These are phyloP conservation scores for Spisula solida DNA, from an alignment of 2,888 invertebrate genomes.

Conservation along the genomic window DNA sequence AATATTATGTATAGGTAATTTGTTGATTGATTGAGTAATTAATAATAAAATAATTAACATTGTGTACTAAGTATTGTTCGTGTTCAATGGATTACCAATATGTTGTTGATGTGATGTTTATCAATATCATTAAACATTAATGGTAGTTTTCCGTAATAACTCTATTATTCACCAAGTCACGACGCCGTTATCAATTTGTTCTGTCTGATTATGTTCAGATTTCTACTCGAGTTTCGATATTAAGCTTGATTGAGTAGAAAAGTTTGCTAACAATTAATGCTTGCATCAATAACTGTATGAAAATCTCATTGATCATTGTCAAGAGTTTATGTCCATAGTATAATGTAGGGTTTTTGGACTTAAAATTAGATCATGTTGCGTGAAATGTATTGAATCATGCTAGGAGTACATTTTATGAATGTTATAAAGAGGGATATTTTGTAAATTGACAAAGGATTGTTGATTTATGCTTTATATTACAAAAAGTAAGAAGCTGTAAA, in stretches of 20 bases:
- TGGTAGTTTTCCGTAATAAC: constrained; percentile 16
- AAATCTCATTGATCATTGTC: constrained; percentile 22
- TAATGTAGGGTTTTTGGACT: neutral
- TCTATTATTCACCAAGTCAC: neutral
- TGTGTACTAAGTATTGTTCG: neutral
- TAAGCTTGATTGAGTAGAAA: constrained; percentile 27
- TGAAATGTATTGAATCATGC: constrained; percentile 4
- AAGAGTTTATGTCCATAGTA: neutral
- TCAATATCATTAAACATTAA: neutral
- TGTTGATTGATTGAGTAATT: neutral
- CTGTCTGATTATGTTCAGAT: constrained; percentile 12
- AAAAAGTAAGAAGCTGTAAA: neutral
- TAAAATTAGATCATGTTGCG: constrained; percentile 11
- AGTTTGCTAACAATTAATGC: constrained; percentile 6
- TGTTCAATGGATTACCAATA: neutral
- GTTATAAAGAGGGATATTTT: neutral
- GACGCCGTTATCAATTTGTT: constrained; percentile 17
- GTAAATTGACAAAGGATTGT: neutral
- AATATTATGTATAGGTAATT: neutral
- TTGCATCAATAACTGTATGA: constrained; percentile 25
- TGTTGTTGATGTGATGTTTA: neutral
- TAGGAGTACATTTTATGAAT: constrained; percentile 1
- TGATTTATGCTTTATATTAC: neutral
- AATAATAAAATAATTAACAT: neutral
- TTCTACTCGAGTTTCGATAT: constrained; percentile 26